Evolutionary conservation across 2,888 invertebrate species (phyloP).

Genomic region (Melinaea menophilus): DNA sequence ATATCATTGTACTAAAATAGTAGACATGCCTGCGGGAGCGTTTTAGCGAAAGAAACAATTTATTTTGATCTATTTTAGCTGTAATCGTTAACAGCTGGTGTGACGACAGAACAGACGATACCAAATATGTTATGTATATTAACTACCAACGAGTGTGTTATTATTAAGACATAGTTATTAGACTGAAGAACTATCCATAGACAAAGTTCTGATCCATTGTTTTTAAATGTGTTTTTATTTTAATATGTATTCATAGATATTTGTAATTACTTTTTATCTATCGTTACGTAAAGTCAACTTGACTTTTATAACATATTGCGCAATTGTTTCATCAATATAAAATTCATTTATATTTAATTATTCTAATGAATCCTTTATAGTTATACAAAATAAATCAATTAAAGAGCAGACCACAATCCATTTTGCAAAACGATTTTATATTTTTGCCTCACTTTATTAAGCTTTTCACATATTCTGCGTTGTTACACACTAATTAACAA

Average conservation of each 20-base stretch:
- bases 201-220: too few species aligned
- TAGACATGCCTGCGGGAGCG: constrained; percentile 62
- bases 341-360: too few species aligned
- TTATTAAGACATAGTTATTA: too few species aligned
- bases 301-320: too few species aligned
- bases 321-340: too few species aligned
- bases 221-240: too few species aligned
- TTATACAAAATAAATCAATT: neutral
- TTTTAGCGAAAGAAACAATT: constrained; percentile 58
- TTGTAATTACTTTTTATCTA: too few species aligned
- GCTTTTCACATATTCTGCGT: constrained; percentile 37
- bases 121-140: neutral
- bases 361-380: too few species aligned
- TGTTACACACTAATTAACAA: constrained; percentile 71
- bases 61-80: constrained; percentile 53
- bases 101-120: constrained; percentile 13
- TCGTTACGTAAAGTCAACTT: too few species aligned
- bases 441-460: constrained; percentile 15
- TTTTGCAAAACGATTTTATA: neutral
- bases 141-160: neutral
- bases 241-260: too few species aligned
- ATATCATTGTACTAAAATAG: constrained; percentile 70
- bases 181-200: too few species aligned
- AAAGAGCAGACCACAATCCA: neutral
- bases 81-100: constrained; percentile 50